Base-by-base conservation (phyloP, 2,113 vertebrate genomes). In the Gambusia holbrooki region DNA sequence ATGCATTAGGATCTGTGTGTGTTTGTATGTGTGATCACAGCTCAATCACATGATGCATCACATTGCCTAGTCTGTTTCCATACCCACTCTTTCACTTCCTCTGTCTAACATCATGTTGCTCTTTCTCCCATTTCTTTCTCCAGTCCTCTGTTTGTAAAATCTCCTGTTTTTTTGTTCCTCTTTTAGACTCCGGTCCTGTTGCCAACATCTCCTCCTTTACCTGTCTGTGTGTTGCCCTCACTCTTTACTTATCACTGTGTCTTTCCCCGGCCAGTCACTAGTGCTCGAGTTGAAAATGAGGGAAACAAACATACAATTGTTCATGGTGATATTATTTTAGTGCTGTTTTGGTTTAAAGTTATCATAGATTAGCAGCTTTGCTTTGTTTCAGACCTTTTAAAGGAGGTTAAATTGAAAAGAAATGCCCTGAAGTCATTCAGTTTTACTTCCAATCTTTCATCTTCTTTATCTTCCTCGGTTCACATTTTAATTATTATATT, bases 1-100 rank as follows among this genome's bases (percentile, higher is more conserved):
- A 25, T 25, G 48, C 68, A 60, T 70, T 28, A 8, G 45, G 42
- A 32, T 60, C 66, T 76, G 42, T 74, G 66, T 81, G 66, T 69
- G 6, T 76, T 6, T 72, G 58, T 69, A 71, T 67, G 67, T 68
- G 73, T 73, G 77, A 82, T 91, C 89, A 89, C 81, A 87, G 76
- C 83, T 69, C 67, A 65, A 75, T 93, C 88, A 87, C 86, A 90
- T 92, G 90, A 90, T 85, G 81, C 77, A 78, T 90, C 88, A 91
- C 92, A 86, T 76, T 83, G 73, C 79, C 58, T 4, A 11, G 9
- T 81, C 73, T 78, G 78, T 77, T 83, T 85, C 71, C 74, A 72
- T 51, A 72, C 45, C 33, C 35, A 1, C 74, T 73, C 80, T 76
- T 76, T 90, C 87, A 89, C 91, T 90, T 91, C 91, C 88, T 87